Evolutionary conservation across 2,888 invertebrate species (phyloP).

Genomic region (Cataglyphis cursor): DNA sequence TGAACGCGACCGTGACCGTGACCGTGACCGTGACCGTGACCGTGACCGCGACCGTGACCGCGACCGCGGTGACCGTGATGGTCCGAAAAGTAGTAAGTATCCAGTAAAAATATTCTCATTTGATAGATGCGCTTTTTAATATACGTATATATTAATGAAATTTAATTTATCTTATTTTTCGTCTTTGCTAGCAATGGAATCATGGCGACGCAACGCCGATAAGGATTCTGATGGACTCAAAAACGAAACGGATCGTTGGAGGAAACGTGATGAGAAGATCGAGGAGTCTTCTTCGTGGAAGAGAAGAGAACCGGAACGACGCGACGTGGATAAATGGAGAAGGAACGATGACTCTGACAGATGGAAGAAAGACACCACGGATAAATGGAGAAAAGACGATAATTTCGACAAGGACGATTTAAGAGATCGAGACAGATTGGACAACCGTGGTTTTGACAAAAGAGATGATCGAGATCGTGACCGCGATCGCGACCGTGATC

Average conservation of each 20-base stretch:
- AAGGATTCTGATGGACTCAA: constrained; percentile 64
- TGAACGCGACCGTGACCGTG: constrained; percentile 57
- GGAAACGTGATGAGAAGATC: constrained; percentile 59
- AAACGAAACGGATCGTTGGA: constrained; percentile 69
- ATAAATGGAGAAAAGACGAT: constrained; percentile 67
- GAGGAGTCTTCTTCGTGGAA: constrained; percentile 49
- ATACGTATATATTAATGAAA: not conserved
- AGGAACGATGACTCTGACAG: constrained; percentile 64
- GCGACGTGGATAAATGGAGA: constrained; percentile 66
- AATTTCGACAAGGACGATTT: constrained; percentile 61
- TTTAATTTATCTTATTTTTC: not conserved
- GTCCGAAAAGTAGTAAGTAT: constrained; percentile 18
- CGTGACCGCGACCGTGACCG: constrained; percentile 74
- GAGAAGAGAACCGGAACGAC: constrained; percentile 49
- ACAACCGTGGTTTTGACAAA: constrained; percentile 50
- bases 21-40: constrained; percentile 45
- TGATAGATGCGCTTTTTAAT: not conserved
- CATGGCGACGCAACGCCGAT: constrained; percentile 71
- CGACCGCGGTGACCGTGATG: constrained; percentile 70
- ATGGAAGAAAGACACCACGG: constrained; percentile 61
- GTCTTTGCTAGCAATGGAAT: constrained; percentile 43
- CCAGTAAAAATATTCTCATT: constrained; percentile 13
- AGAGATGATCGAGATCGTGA: constrained; percentile 67
- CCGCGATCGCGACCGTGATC: constrained; percentile 52
- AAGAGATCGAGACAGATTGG: constrained; percentile 69